These are phyloP conservation scores for Caenorhabditis imperialis DNA, from an alignment of 2,888 invertebrate species.

Conservation along the genomic window DNA sequence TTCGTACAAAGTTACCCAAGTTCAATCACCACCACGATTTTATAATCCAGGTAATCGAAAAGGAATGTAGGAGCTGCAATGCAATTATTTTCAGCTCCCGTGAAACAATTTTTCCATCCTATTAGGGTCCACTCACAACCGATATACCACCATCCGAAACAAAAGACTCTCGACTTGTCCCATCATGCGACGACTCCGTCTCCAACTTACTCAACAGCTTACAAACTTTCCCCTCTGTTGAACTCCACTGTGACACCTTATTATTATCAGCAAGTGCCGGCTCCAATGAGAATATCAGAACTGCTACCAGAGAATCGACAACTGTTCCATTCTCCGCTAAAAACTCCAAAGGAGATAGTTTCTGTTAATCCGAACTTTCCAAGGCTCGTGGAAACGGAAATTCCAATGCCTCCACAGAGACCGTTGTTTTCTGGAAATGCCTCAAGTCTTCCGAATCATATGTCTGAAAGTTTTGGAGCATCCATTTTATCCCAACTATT, in stretches of 20 bases:
- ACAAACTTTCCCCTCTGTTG: too few species aligned
- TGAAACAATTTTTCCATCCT: slow-evolving; percentile 38
- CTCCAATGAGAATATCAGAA: slow-evolving; percentile 14
- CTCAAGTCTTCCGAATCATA: slow-evolving; percentile 28
- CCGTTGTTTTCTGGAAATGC: slow-evolving; percentile 42
- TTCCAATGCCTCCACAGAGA: slow-evolving; percentile 2
- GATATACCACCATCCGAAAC: too few species aligned
- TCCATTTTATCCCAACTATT: slow-evolving; percentile 28
- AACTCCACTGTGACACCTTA: slow-evolving; percentile 11
- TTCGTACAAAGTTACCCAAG: slow-evolving; percentile 23
- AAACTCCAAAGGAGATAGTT: slow-evolving; percentile 1
- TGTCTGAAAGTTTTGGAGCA: slow-evolving; percentile 22
- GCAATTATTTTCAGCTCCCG: slow-evolving; percentile 33
- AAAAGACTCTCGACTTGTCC: slow-evolving; percentile 1
- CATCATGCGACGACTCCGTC: slow-evolving; percentile 3
- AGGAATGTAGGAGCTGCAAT: not conserved
- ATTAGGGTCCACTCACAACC: slow-evolving; percentile 34
- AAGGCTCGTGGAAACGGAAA: slow-evolving; percentile 29
- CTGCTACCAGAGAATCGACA: slow-evolving; percentile 17
- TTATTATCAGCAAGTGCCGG: slow-evolving; percentile 23
- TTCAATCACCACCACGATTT: slow-evolving; percentile 24
- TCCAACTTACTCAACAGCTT: slow-evolving; percentile 14
- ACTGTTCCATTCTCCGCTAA: slow-evolving; percentile 13
- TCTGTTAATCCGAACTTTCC: slow-evolving; percentile 40
- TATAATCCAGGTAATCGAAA: slow-evolving; percentile 19